These are phyloP conservation scores for Odontocerum albicorne DNA, from an alignment of 2,888 invertebrate species.

Conservation along the genomic window DNA sequence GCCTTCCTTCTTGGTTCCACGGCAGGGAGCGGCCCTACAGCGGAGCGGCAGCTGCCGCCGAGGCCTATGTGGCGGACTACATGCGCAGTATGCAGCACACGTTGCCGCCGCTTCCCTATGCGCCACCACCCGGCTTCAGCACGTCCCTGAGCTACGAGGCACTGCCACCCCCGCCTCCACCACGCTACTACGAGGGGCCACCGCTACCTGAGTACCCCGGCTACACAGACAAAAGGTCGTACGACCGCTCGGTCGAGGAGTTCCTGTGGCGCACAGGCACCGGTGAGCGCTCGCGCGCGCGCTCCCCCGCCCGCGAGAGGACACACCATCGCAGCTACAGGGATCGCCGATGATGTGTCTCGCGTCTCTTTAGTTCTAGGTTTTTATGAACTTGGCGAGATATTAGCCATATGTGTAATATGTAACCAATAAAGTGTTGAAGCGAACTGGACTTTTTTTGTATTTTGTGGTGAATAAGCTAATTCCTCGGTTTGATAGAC, in stretches of 20 bases:
- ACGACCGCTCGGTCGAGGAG: slow-evolving; percentile 88
- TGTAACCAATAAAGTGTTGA: slow-evolving; percentile 34
- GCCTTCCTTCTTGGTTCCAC: slow-evolving; percentile 64
- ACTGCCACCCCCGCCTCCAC: slow-evolving; percentile 73
- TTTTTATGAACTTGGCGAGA: slow-evolving; percentile 25
- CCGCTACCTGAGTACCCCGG: slow-evolving; percentile 75
- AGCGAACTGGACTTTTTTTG: slow-evolving; percentile 35
- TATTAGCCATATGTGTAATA: slow-evolving; percentile 27
- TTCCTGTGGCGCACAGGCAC: slow-evolving; percentile 81
- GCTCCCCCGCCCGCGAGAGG: slow-evolving; percentile 69
- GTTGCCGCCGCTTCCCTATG: slow-evolving; percentile 82
- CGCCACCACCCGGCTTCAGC: slow-evolving; percentile 65
- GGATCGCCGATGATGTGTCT: slow-evolving; percentile 55
- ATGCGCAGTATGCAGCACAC: slow-evolving; percentile 88
- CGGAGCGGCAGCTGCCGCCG: slow-evolving; percentile 68
- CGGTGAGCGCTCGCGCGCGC: slow-evolving; percentile 60
- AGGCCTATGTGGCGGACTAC: slow-evolving; percentile 86
- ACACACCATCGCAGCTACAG: slow-evolving; percentile 62
- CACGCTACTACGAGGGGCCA: slow-evolving; percentile 78
- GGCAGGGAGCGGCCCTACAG: slow-evolving; percentile 41
- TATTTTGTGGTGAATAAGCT: slow-evolving; percentile 18
- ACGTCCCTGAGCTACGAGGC: slow-evolving; percentile 60
- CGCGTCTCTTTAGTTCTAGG: slow-evolving; percentile 13
- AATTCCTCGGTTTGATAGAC: slow-evolving; percentile 15
- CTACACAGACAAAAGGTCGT: slow-evolving; percentile 73